Evolutionary conservation across 2,888 invertebrate species (phyloP).

Genomic region (Eupithecia exiguata): DNA sequence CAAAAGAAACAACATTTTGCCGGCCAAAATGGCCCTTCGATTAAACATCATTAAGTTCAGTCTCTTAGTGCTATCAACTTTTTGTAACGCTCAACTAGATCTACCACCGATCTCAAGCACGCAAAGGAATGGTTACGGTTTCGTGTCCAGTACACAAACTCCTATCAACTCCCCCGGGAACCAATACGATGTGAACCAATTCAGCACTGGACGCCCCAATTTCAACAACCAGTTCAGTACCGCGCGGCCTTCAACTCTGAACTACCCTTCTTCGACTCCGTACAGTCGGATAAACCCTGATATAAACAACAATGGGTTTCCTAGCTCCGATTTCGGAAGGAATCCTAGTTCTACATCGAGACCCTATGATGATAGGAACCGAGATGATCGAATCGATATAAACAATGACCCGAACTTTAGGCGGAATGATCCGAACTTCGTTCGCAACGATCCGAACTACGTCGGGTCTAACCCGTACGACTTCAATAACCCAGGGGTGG

Average conservation of each 20-base stretch:
- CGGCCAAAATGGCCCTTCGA: constrained; percentile 44
- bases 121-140: constrained; percentile 65
- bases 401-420: constrained; percentile 78
- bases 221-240: constrained; percentile 67
- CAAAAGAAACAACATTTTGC: not conserved
- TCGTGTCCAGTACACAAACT: constrained; percentile 66
- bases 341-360: constrained; percentile 65
- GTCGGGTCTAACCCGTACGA: constrained; percentile 75
- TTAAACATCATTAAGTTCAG: constrained; percentile 49
- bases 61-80: constrained; percentile 54
- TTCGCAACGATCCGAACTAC: constrained; percentile 74
- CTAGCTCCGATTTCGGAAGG: constrained; percentile 64
- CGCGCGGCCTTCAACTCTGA: constrained; percentile 58
- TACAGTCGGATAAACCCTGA: constrained; percentile 73
- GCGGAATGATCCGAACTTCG: constrained; percentile 80
- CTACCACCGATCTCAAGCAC: constrained; percentile 80
- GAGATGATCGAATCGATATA: constrained; percentile 76
- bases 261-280: constrained; percentile 70
- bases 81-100: constrained; percentile 76
- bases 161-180: constrained; percentile 75
- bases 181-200: constrained; percentile 70
- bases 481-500: constrained; percentile 66
- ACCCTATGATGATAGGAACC: constrained; percentile 66
- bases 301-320: constrained; percentile 77
- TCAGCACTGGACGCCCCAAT: constrained; percentile 63